These are phyloP conservation scores for Chrysolina haemoptera DNA, from an alignment of 2,888 invertebrate genomes.

Conservation along the genomic window DNA sequence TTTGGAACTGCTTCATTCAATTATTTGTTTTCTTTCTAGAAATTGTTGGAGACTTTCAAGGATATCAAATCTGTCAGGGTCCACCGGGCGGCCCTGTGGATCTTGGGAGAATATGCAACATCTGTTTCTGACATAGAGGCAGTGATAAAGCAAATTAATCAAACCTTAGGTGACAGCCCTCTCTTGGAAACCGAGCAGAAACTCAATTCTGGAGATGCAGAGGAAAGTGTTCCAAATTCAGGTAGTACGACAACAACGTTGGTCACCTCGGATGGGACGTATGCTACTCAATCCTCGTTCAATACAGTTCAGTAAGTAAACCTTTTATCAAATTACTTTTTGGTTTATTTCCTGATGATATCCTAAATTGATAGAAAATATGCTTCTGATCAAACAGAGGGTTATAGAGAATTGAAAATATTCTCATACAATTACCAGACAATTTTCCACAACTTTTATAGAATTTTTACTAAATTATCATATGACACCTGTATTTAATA, in stretches of 20 bases:
- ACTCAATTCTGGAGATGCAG: conserved; percentile 81
- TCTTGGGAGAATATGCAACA: conserved; percentile 95
- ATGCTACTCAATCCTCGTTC: conserved; percentile 98
- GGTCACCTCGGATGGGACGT: conserved; percentile 99
- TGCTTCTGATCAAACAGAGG: too few relatives aligned
- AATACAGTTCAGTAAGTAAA: conserved; percentile 81
- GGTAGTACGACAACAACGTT: conserved; percentile 71
- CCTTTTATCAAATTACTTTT: not conserved
- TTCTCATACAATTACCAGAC: too few relatives aligned
- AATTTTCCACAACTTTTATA: too few relatives aligned
- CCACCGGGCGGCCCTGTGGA: conserved; percentile 96
- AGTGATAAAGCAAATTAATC: conserved; percentile 81
- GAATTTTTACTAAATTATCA: too few relatives aligned
- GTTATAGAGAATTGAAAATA: too few relatives aligned
- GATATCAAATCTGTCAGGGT: conserved; percentile 93
- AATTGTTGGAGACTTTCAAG: conserved; percentile 85
- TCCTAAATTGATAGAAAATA: too few relatives aligned
- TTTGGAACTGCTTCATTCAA: too few relatives aligned
- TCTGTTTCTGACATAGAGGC: conserved; percentile 82
- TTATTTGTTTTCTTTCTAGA: conserved; percentile 64
- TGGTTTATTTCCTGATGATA: too few relatives aligned
- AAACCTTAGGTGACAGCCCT: conserved; percentile 79
- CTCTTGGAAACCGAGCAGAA: conserved; percentile 79
- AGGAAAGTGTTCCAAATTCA: conserved; percentile 68
- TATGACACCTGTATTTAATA: too few relatives aligned